Evolutionary conservation across 92 coral and sea anemone genomes (phyloP).

Genomic region (Porites lobata): DNA sequence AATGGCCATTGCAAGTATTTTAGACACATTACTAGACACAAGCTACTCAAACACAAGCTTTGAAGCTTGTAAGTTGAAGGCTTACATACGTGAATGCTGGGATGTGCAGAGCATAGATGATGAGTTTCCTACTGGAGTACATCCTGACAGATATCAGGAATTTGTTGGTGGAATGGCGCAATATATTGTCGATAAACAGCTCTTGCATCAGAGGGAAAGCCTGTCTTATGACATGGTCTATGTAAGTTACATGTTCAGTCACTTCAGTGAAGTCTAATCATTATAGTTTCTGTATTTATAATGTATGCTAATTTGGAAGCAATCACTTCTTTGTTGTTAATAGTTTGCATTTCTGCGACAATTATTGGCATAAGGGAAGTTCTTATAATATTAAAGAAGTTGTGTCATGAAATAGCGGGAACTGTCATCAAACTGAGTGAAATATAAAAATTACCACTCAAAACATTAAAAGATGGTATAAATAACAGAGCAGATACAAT

Average conservation of each 20-base stretch:
- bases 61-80: slow-evolving; percentile 84
- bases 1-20: slow-evolving; percentile 47
- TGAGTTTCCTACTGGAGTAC: slow-evolving; percentile 88
- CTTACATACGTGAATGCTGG: slow-evolving; percentile 90
- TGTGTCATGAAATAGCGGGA: too few relatives aligned
- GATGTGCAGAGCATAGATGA: slow-evolving; percentile 83
- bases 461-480: too few relatives aligned
- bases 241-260: slow-evolving; percentile 65
- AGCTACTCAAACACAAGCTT: slow-evolving; percentile 67
- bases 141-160: slow-evolving; percentile 88
- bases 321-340: too few relatives aligned
- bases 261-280: background rate
- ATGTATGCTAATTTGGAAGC: background rate
- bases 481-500: too few relatives aligned
- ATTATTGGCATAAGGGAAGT: too few relatives aligned
- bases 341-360: too few relatives aligned
- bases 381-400: too few relatives aligned
- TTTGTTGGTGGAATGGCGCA: slow-evolving; percentile 91
- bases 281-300: background rate
- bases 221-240: slow-evolving; percentile 80
- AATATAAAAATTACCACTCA: too few relatives aligned
- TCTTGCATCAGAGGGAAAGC: slow-evolving; percentile 50
- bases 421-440: too few relatives aligned
- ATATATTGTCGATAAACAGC: slow-evolving; percentile 85
- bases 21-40: slow-evolving; percentile 67